Evolutionary conservation across 1,140 invertebrate species (phyloP).

Genomic region (Gonioctena quinquepunctata): DNA sequence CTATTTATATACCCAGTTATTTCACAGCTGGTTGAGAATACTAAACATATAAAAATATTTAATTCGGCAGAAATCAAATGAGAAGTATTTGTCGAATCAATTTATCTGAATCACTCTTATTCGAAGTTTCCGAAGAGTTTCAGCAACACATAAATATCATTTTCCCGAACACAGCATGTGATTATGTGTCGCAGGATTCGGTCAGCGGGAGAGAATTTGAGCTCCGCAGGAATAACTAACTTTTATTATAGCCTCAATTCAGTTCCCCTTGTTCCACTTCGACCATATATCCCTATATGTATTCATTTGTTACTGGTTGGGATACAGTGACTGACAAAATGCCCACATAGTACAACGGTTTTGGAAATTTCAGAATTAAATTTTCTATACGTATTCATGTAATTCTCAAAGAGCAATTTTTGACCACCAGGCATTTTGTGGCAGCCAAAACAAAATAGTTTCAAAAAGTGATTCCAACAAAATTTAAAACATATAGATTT

Average conservation of each 20-base stretch:
- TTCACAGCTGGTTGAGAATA: no score
- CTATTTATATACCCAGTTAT: no score
- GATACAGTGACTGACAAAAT: background rate
- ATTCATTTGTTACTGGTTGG: background rate
- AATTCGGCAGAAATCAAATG: no score
- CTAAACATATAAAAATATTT: no score
- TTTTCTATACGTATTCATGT: no score
- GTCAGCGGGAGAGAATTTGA: slow-evolving; percentile 1
- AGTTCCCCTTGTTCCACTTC: background rate
- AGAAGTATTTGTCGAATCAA: background rate
- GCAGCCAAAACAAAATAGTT: no score
- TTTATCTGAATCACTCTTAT: background rate
- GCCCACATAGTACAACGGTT: no score
- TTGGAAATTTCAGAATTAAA: no score
- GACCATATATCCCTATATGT: background rate
- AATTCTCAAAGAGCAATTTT: no score
- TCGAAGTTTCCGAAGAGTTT: background rate
- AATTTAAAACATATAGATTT: no score
- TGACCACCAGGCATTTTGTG: no score
- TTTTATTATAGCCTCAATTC: background rate
- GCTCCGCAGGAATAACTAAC: slow-evolving; percentile 8
- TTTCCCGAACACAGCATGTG: slow-evolving; percentile 2
- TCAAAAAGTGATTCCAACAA: no score
- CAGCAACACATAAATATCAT: background rate
- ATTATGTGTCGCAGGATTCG: background rate